Percentiles rank a stretch among this genome's conserved stretches.
Evolutionary conservation across 2,797 vertebrate genomes (phyloP).

Genomic region (Phoeniculus purpureus): DNA sequence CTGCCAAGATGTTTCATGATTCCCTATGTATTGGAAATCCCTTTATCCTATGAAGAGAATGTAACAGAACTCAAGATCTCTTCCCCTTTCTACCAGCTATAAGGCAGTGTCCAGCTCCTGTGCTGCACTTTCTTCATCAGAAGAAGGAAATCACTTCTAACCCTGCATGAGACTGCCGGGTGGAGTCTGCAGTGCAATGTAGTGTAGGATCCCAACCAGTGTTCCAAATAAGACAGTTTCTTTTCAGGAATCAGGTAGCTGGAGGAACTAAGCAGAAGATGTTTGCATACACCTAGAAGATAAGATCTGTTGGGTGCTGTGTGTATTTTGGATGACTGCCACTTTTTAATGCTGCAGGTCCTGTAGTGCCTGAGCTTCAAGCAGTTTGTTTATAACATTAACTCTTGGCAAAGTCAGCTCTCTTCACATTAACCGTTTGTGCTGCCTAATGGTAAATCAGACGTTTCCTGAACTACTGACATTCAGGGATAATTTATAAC

Average conservation of each 20-base stretch:
- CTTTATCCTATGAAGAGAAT: neutral
- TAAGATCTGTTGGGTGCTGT: neutral
- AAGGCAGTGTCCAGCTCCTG: neutral
- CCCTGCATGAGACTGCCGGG: fast-evolving
- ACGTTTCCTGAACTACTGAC: neutral
- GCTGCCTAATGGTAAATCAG: constrained; percentile 11
- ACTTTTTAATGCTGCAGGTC: neutral
- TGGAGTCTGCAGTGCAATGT: neutral
- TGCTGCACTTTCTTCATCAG: neutral
- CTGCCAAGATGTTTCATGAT: neutral
- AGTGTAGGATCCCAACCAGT: fast-evolving
- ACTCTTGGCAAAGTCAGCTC: constrained; percentile 9
- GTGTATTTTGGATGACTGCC: neutral
- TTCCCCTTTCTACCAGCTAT: neutral
- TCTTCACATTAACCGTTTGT: neutral
- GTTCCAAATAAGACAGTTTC: neutral
- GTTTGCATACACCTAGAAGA: neutral
- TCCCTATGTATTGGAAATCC: constrained; percentile 5
- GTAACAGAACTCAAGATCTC: neutral
- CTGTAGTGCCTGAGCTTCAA: neutral
- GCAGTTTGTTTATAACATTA: constrained; percentile 1
- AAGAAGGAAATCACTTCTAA: neutral
- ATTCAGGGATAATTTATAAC: neutral
- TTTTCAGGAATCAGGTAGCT: neutral
- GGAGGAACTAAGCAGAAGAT: neutral